These are phyloP conservation scores for Macropus fuliginosus DNA, from an alignment of 2,797 vertebrate genomes.

Conservation along the genomic window DNA sequence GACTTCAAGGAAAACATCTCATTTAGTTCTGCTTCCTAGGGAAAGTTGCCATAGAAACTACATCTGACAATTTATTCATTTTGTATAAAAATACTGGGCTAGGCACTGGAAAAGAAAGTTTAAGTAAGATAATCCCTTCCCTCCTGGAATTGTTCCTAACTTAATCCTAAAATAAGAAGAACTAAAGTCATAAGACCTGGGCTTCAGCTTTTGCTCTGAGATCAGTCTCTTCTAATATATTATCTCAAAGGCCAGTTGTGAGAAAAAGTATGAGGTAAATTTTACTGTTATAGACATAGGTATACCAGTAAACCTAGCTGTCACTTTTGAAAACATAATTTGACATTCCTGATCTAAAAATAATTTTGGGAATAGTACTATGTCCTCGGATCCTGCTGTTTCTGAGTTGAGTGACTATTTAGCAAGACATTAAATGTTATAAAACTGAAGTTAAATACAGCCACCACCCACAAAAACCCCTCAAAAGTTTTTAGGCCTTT, in stretches of 20 bases:
- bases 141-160: not conserved
- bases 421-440: slow-evolving; percentile 35
- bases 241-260: not conserved
- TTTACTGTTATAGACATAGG: not conserved
- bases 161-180: not conserved
- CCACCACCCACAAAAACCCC: slow-evolving; percentile 12
- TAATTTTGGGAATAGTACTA: slow-evolving; percentile 22
- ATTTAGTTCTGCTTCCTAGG: slow-evolving; percentile 3
- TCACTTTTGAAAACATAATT: slow-evolving; percentile 46
- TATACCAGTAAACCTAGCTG: not conserved
- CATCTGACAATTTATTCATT: not conserved
- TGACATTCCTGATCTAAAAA: slow-evolving; percentile 46
- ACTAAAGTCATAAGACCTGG: not conserved
- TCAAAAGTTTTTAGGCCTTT: not conserved
- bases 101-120: not conserved
- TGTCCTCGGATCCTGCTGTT: slow-evolving; percentile 28
- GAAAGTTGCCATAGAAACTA: slow-evolving; percentile 2
- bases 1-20: slow-evolving; percentile 1
- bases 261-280: not conserved
- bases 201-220: not conserved
- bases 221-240: not conserved
- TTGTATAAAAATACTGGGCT: slow-evolving; percentile 22
- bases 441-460: slow-evolving; percentile 10
- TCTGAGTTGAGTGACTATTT: slow-evolving; percentile 9
- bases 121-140: not conserved